Conservation (phyloP, 2,797 vertebrate genomes). For the Dendrocincla fuliginosa region DNA sequence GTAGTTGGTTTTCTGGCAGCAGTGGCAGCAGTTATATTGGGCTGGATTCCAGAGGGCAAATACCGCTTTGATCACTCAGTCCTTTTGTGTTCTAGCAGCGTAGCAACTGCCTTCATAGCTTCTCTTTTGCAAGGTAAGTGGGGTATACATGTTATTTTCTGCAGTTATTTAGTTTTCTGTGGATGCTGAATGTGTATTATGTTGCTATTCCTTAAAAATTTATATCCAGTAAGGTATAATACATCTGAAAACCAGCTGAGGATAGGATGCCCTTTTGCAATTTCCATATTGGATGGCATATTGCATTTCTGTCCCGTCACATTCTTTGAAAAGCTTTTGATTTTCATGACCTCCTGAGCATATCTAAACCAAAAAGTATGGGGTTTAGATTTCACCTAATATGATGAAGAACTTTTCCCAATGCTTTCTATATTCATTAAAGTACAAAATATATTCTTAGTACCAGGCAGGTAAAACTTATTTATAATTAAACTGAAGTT, state of each 20-base stretch:
- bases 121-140: constrained; percentile 90
- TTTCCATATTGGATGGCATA: neutral
- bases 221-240: neutral
- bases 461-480: neutral
- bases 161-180: neutral
- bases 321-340: neutral
- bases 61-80: constrained; percentile 84
- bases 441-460: neutral
- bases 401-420: neutral
- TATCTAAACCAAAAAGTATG: neutral
- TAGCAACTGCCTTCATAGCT: constrained; percentile 89
- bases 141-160: neutral
- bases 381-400: neutral
- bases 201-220: neutral
- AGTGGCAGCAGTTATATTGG: constrained; percentile 84
- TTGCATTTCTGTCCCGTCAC: neutral
- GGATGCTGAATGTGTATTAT: neutral
- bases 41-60: constrained; percentile 88
- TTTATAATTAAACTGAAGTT: neutral
- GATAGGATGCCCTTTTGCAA: neutral
- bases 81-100: constrained; percentile 88
- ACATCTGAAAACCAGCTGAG: neutral
- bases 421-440: neutral
- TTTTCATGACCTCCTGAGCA: neutral
- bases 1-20: constrained; percentile 91